phyloP scores from a whole-genome alignment of 2,888 invertebrate genomes.

The Sycophila texana region DNA sequence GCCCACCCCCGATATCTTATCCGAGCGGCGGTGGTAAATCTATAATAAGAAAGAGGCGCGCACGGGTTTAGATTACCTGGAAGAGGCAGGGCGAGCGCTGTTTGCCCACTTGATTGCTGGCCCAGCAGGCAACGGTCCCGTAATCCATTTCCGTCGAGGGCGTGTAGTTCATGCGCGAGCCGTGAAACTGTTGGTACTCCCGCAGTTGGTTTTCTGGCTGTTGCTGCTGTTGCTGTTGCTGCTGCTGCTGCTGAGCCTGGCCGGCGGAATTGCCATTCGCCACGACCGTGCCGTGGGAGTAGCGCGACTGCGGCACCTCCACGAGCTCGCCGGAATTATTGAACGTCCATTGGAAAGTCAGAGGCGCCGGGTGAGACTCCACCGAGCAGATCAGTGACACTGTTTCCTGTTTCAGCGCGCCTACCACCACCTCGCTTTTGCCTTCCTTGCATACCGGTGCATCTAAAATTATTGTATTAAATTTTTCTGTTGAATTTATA shows the following conservation, averaged over 20 bases:
- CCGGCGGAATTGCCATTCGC: slow-evolving; percentile 11
- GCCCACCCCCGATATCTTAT: slow-evolving; percentile 19
- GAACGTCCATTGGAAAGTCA: slow-evolving; percentile 94
- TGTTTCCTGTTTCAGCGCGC: slow-evolving; percentile 93
- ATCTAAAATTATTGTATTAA: slow-evolving; percentile 59
- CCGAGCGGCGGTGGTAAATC: slow-evolving; percentile 22
- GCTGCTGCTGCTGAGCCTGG: slow-evolving; percentile 17
- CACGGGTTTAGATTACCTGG: slow-evolving; percentile 78
- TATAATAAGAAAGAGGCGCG: slow-evolving; percentile 24
- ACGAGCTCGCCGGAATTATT: slow-evolving; percentile 93
- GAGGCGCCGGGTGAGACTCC: slow-evolving; percentile 91
- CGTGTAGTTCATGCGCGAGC: slow-evolving; percentile 88
- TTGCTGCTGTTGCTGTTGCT: slow-evolving; percentile 20
- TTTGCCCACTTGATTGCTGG: slow-evolving; percentile 88
- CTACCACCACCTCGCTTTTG: slow-evolving; percentile 86
- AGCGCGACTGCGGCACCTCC: slow-evolving; percentile 83
- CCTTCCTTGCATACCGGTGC: slow-evolving; percentile 77
- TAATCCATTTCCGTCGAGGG: slow-evolving; percentile 92
- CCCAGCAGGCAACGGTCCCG: slow-evolving; percentile 92
- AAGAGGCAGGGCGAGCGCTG: slow-evolving; percentile 91
- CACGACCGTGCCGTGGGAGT: slow-evolving; percentile 64
- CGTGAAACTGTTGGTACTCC: slow-evolving; percentile 75
- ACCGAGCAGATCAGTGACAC: slow-evolving; percentile 90
- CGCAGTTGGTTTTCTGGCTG: slow-evolving; percentile 57
- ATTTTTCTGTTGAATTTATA: too few species aligned